These are phyloP conservation scores for Ligdia adustata DNA, from an alignment of 2,888 invertebrate genomes.

Conservation along the genomic window DNA sequence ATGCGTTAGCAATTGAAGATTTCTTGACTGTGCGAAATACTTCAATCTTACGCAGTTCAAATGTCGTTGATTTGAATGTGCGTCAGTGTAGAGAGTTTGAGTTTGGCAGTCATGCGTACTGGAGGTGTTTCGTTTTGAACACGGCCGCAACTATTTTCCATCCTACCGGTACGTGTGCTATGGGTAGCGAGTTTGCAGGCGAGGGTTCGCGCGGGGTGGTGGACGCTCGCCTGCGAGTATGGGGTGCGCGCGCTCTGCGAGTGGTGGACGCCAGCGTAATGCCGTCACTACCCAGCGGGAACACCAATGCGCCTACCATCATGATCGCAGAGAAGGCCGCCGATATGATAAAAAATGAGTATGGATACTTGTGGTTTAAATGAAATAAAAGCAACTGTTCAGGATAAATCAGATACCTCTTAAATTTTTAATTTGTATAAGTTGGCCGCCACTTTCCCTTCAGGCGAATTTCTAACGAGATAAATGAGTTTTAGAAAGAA, in stretches of 20 bases:
- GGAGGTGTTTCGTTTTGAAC: slow-evolving; percentile 51
- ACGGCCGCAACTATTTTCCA: slow-evolving; percentile 86
- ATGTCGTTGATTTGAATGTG: slow-evolving; percentile 39
- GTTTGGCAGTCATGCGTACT: slow-evolving; percentile 49
- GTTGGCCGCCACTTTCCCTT: too few relatives aligned
- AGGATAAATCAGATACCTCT: too few relatives aligned
- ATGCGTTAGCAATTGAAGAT: slow-evolving; percentile 45
- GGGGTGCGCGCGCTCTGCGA: slow-evolving; percentile 27
- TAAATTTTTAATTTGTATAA: too few relatives aligned
- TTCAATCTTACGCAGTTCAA: slow-evolving; percentile 44
- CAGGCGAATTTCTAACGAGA: too few relatives aligned
- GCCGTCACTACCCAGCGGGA: slow-evolving; percentile 81
- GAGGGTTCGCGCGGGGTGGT: too few relatives aligned
- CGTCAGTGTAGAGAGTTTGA: slow-evolving; percentile 41
- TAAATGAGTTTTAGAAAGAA: too few relatives aligned
- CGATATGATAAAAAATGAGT: slow-evolving; percentile 31
- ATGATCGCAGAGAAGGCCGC: slow-evolving; percentile 41
- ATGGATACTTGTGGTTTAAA: background rate
- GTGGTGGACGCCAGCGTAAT: slow-evolving; percentile 48
- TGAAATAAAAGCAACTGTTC: too few relatives aligned
- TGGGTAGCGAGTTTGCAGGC: slow-evolving; percentile 57
- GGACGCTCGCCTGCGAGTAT: slow-evolving; percentile 47
- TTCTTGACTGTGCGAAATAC: slow-evolving; percentile 47
- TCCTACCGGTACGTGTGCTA: slow-evolving; percentile 55
- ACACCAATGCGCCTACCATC: slow-evolving; percentile 79